Percentiles rank a stretch among this genome's conserved stretches.
Evolutionary conservation across 2,797 vertebrate species (phyloP).

Genomic region (Enteromius thamalakanensis): DNA sequence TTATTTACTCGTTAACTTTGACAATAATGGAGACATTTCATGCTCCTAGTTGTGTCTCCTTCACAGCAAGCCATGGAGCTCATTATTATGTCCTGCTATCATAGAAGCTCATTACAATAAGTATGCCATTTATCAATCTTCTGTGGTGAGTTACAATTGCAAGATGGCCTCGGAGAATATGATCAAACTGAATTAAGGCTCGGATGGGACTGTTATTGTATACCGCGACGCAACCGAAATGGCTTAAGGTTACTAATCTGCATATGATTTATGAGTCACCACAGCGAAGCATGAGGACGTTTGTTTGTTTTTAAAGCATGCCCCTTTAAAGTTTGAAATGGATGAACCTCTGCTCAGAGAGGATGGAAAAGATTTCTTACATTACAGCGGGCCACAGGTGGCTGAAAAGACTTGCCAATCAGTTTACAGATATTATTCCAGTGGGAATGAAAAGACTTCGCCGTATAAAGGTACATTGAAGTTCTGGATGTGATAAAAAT

Average conservation of each 20-base stretch:
- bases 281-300: neutral
- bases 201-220: constrained; percentile 32
- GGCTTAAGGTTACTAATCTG: constrained; percentile 23
- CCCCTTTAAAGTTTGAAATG: neutral
- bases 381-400: constrained; percentile 76
- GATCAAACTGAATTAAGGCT: constrained; percentile 14
- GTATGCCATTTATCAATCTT: constrained; percentile 47
- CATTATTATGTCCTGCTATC: constrained; percentile 63
- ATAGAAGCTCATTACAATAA: constrained; percentile 55
- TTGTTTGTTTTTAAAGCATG: neutral
- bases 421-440: constrained; percentile 69
- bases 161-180: constrained; percentile 30
- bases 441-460: constrained; percentile 63
- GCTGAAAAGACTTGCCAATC: constrained; percentile 70
- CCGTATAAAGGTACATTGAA: constrained; percentile 48
- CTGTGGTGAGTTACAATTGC: constrained; percentile 46
- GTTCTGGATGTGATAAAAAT: constrained; percentile 44
- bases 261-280: constrained; percentile 39
- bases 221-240: neutral
- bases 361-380: constrained; percentile 10
- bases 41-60: constrained; percentile 47
- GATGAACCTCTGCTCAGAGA: neutral
- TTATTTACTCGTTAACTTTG: constrained; percentile 66
- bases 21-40: constrained; percentile 63
- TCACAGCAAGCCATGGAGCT: constrained; percentile 52